phyloP scores from a whole-genome alignment of 2,113 vertebrate species.

The Cochlearius cochlearius region DNA sequence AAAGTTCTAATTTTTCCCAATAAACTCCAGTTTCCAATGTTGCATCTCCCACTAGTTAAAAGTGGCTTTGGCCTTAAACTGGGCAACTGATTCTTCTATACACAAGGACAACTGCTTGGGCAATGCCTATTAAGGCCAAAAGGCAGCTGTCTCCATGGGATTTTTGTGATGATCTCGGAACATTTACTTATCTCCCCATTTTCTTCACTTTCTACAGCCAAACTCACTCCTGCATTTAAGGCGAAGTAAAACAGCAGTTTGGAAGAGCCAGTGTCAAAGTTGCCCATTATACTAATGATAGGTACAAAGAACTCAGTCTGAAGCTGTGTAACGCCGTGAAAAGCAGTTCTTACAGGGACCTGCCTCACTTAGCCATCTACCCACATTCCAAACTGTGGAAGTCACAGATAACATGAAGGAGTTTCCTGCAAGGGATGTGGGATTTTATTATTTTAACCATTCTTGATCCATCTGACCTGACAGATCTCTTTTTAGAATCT shows the following conservation, averaged over 20 bases:
- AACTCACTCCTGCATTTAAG: neutral
- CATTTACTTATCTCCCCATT: neutral
- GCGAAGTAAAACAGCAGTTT: neutral
- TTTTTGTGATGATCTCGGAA: neutral
- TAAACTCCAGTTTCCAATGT: neutral
- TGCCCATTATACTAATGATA: neutral
- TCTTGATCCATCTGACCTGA: neutral
- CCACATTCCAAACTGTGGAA: neutral
- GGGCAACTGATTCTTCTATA: neutral
- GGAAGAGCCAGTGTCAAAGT: neutral
- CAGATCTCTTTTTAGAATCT: neutral
- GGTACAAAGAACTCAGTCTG: neutral
- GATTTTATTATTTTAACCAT: neutral
- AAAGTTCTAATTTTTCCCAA: neutral
- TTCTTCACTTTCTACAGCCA: neutral
- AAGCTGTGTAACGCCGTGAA: neutral
- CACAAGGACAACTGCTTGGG: neutral
- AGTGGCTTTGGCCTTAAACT: neutral
- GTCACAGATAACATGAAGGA: neutral
- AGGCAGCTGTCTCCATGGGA: neutral
- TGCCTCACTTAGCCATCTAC: neutral
- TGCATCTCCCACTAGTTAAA: neutral
- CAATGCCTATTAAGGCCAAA: neutral
- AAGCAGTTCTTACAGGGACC: neutral
- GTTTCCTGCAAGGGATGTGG: neutral